A percentile compares a stretch with the other conserved stretches of the same genome.
Conservation (phyloP, 1,140 invertebrate species). For the Aphelenchoides avenae region DNA sequence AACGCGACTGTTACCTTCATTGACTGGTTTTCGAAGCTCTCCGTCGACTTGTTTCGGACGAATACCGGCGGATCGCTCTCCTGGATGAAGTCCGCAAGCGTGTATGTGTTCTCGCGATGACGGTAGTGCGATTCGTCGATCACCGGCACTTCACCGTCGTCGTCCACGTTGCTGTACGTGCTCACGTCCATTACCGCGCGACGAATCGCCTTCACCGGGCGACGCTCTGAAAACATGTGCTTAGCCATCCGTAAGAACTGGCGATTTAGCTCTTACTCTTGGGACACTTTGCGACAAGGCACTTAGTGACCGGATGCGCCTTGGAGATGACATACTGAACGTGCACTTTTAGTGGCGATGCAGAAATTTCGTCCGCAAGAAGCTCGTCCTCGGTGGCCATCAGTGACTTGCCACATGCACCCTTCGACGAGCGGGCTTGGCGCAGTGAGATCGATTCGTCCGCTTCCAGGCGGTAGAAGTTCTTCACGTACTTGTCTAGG, state of each 20-base stretch:
- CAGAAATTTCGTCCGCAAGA: background rate
- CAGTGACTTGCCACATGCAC: background rate
- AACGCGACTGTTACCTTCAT: conserved; percentile 5
- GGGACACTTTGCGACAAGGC: conserved; percentile 6
- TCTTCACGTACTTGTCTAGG: conserved; percentile 18
- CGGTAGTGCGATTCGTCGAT: conserved; percentile 8
- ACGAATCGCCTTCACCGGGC: conserved; percentile 1
- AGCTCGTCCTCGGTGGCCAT: background rate
- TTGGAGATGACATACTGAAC: conserved; percentile 11
- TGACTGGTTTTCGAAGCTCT: background rate
- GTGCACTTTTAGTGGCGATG: conserved; percentile 3
- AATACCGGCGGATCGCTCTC: conserved; percentile 1
- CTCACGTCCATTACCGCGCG: conserved; percentile 21
- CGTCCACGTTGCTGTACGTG: conserved; percentile 19
- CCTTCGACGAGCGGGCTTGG: background rate
- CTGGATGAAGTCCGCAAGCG: conserved; percentile 19
- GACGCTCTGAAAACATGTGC: conserved; percentile 7
- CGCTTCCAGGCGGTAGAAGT: background rate
- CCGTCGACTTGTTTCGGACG: background rate
- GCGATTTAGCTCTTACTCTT: conserved; percentile 4
- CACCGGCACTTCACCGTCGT: conserved; percentile 5
- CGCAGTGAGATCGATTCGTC: background rate
- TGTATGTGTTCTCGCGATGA: conserved; percentile 7
- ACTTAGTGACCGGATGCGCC: conserved; percentile 13
- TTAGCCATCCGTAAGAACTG: background rate